Percentiles rank a stretch among this genome's conserved stretches.
These are phyloP conservation scores for Epicauta chinensis DNA, from an alignment of 1,140 invertebrate genomes.

Conservation along the genomic window DNA sequence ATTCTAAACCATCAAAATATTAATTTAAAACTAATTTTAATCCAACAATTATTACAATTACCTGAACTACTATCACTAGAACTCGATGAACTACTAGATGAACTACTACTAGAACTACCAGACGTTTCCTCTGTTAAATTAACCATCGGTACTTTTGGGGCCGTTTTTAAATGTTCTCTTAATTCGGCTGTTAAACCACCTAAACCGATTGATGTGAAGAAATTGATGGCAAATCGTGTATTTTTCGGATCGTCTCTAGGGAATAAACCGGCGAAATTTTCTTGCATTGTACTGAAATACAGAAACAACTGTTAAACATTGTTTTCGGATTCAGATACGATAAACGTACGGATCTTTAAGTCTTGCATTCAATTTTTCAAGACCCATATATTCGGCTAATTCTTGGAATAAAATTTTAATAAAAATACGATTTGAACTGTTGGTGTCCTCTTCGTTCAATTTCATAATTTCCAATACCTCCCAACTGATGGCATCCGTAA, in stretches of 20 bases:
- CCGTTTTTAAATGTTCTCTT: conserved; percentile 80
- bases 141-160: conserved; percentile 56
- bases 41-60: conserved; percentile 13
- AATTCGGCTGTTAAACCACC: conserved; percentile 94
- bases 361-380: conserved; percentile 83
- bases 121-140: conserved; percentile 25
- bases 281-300: conserved; percentile 72
- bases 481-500: conserved; percentile 95
- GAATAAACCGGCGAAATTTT: conserved; percentile 88
- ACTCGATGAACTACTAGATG: conserved; percentile 5
- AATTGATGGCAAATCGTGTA: conserved; percentile 98
- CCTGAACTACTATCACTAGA: conserved; percentile 20
- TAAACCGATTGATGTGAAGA: conserved; percentile 97
- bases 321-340: no score
- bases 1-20: conserved; percentile 3
- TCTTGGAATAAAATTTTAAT: conserved; percentile 98
- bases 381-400: conserved; percentile 91
- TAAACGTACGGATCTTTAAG: conserved; percentile 82
- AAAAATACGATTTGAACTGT: conserved; percentile 94
- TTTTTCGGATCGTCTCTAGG: conserved; percentile 94
- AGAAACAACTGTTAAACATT: no score
- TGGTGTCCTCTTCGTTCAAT: conserved; percentile 95
- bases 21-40: conserved; percentile 13
- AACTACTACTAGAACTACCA: conserved; percentile 23
- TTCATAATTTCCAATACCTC: conserved; percentile 82